phyloP scores from a whole-genome alignment of 2,888 invertebrate species.

The Sphinx pinastri region DNA sequence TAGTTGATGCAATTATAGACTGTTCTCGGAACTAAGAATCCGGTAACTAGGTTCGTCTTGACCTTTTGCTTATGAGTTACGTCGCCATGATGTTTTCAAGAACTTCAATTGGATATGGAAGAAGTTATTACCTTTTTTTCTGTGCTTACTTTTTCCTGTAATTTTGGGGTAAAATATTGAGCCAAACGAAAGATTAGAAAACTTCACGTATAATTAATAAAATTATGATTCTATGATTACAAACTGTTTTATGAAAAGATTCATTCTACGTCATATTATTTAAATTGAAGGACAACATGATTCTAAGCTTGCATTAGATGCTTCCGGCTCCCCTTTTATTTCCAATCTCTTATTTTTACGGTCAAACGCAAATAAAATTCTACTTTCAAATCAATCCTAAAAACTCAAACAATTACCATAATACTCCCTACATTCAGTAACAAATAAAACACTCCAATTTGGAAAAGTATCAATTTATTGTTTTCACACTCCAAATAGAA shows the following conservation, averaged over 20 bases:
- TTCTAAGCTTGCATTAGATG: background rate
- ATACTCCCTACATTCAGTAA: background rate
- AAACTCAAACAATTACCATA: background rate
- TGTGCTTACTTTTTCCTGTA: background rate
- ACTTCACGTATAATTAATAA: no score
- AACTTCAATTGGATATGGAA: background rate
- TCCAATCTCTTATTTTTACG: background rate
- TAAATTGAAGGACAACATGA: no score
- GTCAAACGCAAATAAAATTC: background rate
- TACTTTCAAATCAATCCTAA: background rate
- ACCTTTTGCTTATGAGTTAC: background rate
- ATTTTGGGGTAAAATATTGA: no score
- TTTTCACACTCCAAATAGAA: constrained; percentile 67
- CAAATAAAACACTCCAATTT: constrained; percentile 36
- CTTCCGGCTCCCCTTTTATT: background rate
- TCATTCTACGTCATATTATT: no score
- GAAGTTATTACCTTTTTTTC: background rate
- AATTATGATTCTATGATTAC: no score
- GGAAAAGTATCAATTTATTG: constrained; percentile 82
- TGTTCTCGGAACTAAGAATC: background rate
- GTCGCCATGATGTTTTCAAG: background rate
- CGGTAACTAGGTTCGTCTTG: background rate
- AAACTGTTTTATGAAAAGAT: no score
- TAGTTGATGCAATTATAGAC: background rate
- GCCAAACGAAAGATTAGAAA: no score